Percentiles rank a stretch among this genome's conserved stretches.
phyloP scores from a whole-genome alignment of 2,797 vertebrate species.

The Psittacula echo region DNA sequence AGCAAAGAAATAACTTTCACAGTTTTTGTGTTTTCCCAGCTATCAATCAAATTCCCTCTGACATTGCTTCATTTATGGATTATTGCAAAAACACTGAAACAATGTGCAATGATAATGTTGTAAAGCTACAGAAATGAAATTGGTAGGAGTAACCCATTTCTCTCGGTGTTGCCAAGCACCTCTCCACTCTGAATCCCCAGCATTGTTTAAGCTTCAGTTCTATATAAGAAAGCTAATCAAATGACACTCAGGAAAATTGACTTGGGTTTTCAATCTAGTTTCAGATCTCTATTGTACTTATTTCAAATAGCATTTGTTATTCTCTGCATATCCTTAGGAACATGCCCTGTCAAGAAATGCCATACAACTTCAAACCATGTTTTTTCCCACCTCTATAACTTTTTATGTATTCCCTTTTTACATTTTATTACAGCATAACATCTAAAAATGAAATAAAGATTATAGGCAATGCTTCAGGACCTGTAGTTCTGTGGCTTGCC shows the following conservation, averaged over 20 bases:
- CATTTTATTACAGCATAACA: conserved; percentile 81
- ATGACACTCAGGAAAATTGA: conserved; percentile 80
- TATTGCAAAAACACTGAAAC: conserved; percentile 76
- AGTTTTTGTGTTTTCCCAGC: conserved; percentile 40
- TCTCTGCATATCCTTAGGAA: conserved; percentile 81
- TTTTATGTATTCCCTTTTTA: conserved; percentile 84
- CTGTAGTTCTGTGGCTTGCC: conserved; percentile 70
- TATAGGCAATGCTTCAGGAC: conserved; percentile 79
- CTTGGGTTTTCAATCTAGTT: conserved; percentile 79
- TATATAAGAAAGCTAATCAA: conserved; percentile 79
- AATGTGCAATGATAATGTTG: conserved; percentile 76
- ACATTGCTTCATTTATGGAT: conserved; percentile 78
- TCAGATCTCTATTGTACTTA: conserved; percentile 79
- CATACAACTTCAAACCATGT: conserved; percentile 78
- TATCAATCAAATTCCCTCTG: conserved; percentile 76
- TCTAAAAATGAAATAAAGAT: conserved; percentile 84
- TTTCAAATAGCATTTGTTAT: conserved; percentile 81
- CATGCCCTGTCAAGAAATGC: conserved; percentile 77
- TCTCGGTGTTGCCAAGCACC: conserved; percentile 71
- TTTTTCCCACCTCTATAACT: conserved; percentile 79
- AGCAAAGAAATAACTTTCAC: conserved; percentile 68
- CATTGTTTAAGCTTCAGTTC: conserved; percentile 78
- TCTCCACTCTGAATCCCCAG: conserved; percentile 68
- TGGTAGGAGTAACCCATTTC: conserved; percentile 75
- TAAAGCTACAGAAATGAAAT: conserved; percentile 75